Conservation (phyloP, 1,140 invertebrate species). For the Halyomorpha halys region DNA sequence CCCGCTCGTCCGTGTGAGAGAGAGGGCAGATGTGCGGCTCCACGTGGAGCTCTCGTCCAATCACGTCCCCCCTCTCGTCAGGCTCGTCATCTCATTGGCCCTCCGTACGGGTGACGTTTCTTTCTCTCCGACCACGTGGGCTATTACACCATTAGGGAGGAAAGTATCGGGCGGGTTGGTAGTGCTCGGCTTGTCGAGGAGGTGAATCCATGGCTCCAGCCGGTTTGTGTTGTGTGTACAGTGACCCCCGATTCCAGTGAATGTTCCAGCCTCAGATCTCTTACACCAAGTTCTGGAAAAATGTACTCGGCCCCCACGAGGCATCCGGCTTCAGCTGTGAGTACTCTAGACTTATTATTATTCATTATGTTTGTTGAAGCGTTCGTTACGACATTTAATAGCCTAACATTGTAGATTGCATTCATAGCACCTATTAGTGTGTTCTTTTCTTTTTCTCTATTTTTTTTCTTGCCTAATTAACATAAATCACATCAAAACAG, state of each 20-base stretch:
- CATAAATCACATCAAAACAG: no score
- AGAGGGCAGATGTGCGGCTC: not conserved
- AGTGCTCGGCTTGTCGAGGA: slow-evolving; percentile 1
- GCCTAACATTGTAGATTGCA: no score
- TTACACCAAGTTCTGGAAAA: not conserved
- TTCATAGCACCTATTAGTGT: no score
- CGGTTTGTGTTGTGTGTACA: slow-evolving; percentile 4
- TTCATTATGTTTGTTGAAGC: no score
- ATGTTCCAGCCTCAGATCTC: no score
- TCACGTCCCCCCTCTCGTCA: not conserved
- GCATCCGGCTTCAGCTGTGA: slow-evolving; percentile 2
- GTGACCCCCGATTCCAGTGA: not conserved
- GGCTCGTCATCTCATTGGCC: not conserved
- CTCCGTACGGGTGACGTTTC: not conserved
- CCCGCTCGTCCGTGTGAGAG: not conserved
- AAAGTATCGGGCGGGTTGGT: slow-evolving; percentile 10
- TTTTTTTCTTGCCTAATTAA: no score
- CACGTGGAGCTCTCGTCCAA: slow-evolving; percentile 5
- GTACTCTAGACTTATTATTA: not conserved
- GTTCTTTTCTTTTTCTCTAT: no score
- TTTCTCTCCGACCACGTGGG: slow-evolving; percentile 14
- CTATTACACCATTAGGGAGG: slow-evolving; percentile 5
- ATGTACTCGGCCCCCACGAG: slow-evolving; percentile 17
- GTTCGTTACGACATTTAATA: no score
- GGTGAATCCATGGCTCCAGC: not conserved